phyloP scores from a whole-genome alignment of 2,888 invertebrate genomes.

The Sipha maydis region DNA sequence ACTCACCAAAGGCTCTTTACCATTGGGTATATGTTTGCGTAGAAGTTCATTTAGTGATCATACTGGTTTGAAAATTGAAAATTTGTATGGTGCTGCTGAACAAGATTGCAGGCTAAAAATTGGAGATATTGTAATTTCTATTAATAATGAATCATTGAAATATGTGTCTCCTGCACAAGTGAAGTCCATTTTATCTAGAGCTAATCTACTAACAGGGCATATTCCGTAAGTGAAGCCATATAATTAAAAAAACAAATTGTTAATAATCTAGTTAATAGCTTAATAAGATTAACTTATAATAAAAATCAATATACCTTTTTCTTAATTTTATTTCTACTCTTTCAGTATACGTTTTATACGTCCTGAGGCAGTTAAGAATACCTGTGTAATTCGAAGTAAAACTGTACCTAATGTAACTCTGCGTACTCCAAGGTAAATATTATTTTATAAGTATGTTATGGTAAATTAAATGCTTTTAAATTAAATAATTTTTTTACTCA shows the following conservation, averaged over 20 bases:
- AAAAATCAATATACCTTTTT: constrained; percentile 51
- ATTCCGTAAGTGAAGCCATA: constrained; percentile 69
- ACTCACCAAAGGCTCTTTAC: constrained; percentile 47
- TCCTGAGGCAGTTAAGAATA: constrained; percentile 43
- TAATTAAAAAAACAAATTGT: constrained; percentile 28
- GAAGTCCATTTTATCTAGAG: constrained; percentile 71
- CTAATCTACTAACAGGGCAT: constrained; percentile 71
- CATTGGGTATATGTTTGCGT: constrained; percentile 54
- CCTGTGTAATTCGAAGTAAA: constrained; percentile 48
- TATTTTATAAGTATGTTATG: background rate
- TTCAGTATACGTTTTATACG: constrained; percentile 53
- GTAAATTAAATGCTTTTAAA: background rate
- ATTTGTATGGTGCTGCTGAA: constrained; percentile 52
- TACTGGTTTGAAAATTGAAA: constrained; percentile 49
- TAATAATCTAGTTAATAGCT: constrained; percentile 47
- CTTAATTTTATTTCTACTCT: constrained; percentile 26
- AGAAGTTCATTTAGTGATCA: constrained; percentile 48
- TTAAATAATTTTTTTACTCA: background rate
- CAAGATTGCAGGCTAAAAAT: constrained; percentile 33
- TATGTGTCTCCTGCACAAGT: constrained; percentile 72
- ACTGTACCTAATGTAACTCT: constrained; percentile 54
- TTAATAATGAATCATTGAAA: constrained; percentile 73
- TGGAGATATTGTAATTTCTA: constrained; percentile 72
- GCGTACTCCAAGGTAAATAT: constrained; percentile 51
- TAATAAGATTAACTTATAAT: constrained; percentile 35